Evolutionary conservation across 2,797 vertebrate species (phyloP).

Genomic region (Steatocranus sp.): DNA sequence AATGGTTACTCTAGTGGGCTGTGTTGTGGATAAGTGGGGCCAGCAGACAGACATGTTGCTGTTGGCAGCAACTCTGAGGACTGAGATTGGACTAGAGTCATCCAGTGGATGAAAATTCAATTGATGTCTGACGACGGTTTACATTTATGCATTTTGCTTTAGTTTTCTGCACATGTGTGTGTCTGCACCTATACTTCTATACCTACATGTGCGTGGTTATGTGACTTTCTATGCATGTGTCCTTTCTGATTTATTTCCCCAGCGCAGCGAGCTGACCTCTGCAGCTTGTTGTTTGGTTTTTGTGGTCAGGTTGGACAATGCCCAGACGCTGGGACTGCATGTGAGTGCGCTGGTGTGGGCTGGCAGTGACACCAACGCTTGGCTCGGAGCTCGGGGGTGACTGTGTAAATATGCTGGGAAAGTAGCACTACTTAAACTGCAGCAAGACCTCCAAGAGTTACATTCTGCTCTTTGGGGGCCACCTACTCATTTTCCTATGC

Average conservation of each 20-base stretch:
- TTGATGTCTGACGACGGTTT: conserved; percentile 19
- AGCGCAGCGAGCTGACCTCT: conserved; percentile 28
- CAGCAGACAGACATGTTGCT: conserved; percentile 64
- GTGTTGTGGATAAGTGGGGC: conserved; percentile 34
- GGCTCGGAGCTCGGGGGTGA: conserved; percentile 41
- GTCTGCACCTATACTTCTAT: neutral
- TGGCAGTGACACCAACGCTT: conserved; percentile 31
- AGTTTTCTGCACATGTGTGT: neutral
- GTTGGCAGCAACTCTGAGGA: conserved; percentile 55
- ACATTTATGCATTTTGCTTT: neutral
- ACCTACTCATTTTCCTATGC: neutral
- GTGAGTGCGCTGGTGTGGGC: conserved; percentile 16
- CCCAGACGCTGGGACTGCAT: conserved; percentile 42
- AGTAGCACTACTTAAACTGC: conserved; percentile 26
- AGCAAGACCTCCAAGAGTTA: conserved; percentile 53
- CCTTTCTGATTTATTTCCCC: conserved; percentile 47
- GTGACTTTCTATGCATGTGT: conserved; percentile 1
- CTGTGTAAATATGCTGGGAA: conserved; percentile 58
- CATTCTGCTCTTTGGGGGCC: conserved; percentile 12
- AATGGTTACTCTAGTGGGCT: conserved; percentile 15
- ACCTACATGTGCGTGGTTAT: neutral
- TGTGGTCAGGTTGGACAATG: conserved; percentile 52
- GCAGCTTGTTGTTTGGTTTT: conserved; percentile 56
- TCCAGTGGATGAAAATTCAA: conserved; percentile 10
- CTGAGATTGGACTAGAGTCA: conserved; percentile 29